Evolutionary conservation across 2,888 invertebrate species (phyloP).

Genomic region (Phaedon cochleariae): DNA sequence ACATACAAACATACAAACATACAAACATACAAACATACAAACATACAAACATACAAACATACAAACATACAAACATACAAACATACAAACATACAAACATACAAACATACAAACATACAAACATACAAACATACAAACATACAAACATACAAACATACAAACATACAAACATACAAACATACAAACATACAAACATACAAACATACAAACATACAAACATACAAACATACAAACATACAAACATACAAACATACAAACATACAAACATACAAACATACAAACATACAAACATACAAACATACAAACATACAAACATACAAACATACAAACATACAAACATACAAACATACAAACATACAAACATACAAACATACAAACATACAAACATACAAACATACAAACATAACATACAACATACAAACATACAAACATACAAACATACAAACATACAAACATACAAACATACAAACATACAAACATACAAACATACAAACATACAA

Average conservation of each 20-base stretch:
- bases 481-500: slow-evolving; percentile 4
- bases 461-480: slow-evolving; percentile 6
- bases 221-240: slow-evolving; percentile 4
- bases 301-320: slow-evolving; percentile 4
- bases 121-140: slow-evolving; percentile 14
- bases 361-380: slow-evolving; percentile 6
- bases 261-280: slow-evolving; percentile 4
- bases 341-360: slow-evolving; percentile 4
- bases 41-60: not conserved
- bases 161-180: slow-evolving; percentile 5
- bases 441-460: slow-evolving; percentile 4
- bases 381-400: slow-evolving; percentile 4
- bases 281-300: slow-evolving; percentile 6
- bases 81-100: slow-evolving; percentile 4
- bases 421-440: slow-evolving; percentile 6
- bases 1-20: slow-evolving; percentile 1
- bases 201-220: slow-evolving; percentile 2
- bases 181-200: not conserved
- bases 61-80: slow-evolving; percentile 7
- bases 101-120: slow-evolving; percentile 7
- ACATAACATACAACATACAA: slow-evolving; percentile 5
- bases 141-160: slow-evolving; percentile 8
- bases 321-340: slow-evolving; percentile 6
- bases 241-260: slow-evolving; percentile 8
- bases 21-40: slow-evolving; percentile 5